Conservation (phyloP, 2,797 vertebrate genomes). For the Anisognathus igniventris region DNA sequence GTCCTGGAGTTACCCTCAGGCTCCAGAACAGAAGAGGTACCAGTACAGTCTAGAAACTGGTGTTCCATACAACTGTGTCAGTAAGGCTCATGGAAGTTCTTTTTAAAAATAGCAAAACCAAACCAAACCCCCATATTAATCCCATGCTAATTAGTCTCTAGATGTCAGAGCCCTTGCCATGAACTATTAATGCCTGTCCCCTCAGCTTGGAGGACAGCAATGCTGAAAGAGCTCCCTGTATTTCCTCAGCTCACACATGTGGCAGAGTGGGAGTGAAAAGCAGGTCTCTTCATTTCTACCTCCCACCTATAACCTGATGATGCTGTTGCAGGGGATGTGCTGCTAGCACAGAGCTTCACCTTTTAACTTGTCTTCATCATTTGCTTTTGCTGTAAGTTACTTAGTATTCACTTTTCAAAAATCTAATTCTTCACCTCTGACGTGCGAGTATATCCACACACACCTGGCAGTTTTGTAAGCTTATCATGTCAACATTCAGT, state of each 20-base stretch:
- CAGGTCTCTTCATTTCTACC: background rate
- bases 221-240: background rate
- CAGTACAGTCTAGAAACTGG: background rate
- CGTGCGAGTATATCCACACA: background rate
- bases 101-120: background rate
- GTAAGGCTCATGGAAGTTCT: background rate
- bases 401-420: background rate
- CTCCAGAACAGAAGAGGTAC: background rate
- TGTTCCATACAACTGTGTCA: background rate
- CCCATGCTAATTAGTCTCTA: background rate
- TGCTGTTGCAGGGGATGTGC: background rate
- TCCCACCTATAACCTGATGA: background rate
- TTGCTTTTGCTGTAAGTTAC: background rate
- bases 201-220: background rate
- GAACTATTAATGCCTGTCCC: background rate
- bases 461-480: background rate
- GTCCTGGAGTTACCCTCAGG: background rate
- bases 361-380: background rate
- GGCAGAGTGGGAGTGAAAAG: conserved; percentile 1
- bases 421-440: background rate
- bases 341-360: background rate
- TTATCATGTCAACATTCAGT: background rate
- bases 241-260: background rate
- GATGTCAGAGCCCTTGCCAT: background rate
- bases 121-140: background rate